phyloP scores from a whole-genome alignment of 2,888 invertebrate genomes.

The Stenodema calcarata region DNA sequence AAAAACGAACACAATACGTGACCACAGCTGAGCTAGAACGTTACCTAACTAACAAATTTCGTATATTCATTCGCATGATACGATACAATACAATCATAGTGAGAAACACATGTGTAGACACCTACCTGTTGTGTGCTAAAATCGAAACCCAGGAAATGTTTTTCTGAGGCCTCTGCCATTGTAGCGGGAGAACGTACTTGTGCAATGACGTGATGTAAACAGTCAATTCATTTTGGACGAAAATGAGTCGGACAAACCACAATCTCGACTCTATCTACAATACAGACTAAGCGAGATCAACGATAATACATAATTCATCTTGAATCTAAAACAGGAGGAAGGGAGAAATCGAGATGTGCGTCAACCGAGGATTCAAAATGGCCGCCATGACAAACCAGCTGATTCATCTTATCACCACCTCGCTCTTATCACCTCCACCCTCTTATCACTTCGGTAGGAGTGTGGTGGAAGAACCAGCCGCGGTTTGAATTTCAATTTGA shows the following conservation, averaged over 20 bases:
- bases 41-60: too few species aligned
- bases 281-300: background rate
- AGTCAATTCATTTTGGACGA: background rate
- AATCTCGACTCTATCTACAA: too few species aligned
- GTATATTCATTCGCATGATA: too few species aligned
- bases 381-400: background rate
- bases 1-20: background rate
- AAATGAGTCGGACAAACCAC: background rate
- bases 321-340: background rate
- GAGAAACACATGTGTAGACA: background rate
- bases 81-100: background rate
- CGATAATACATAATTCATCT: background rate
- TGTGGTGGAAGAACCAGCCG: too few species aligned
- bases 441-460: too few species aligned
- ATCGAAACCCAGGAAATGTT: constrained; percentile 77
- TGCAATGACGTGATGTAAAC: background rate
- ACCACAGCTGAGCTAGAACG: too few species aligned
- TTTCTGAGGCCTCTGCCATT: background rate
- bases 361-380: background rate
- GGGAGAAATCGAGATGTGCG: background rate
- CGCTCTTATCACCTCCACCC: background rate
- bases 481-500: too few species aligned
- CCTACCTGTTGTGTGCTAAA: constrained; percentile 85
- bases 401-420: background rate
- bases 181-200: background rate